Conservation (phyloP, 2,113 vertebrate genomes). For the Pterophyllum scalare region DNA sequence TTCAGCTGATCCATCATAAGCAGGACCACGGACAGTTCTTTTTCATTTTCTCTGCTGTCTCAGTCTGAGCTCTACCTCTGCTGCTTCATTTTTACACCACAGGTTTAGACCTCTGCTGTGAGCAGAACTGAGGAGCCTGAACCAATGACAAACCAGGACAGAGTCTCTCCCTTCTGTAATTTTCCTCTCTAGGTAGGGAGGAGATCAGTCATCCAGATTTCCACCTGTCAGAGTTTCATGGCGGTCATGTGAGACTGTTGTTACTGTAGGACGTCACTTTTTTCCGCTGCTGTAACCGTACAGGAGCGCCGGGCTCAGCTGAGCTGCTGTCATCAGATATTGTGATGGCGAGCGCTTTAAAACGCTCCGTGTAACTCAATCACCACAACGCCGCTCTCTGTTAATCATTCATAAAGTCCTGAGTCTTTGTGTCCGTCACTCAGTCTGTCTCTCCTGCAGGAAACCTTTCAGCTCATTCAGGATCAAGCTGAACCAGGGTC, state of each 20-base stretch:
- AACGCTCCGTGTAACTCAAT: slow-evolving; percentile 76
- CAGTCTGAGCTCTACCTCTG: neutral
- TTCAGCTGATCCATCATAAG: neutral
- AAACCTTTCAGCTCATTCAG: neutral
- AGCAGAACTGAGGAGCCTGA: too few species aligned
- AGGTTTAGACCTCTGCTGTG: too few species aligned
- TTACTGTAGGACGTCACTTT: slow-evolving; percentile 39
- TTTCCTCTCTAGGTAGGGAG: neutral
- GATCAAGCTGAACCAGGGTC: neutral
- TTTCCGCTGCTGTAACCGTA: slow-evolving; percentile 47
- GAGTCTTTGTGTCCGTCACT: slow-evolving; percentile 25
- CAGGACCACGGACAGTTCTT: neutral
- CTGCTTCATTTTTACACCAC: neutral
- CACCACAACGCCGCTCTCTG: slow-evolving; percentile 52
- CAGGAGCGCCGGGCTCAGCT: neutral
- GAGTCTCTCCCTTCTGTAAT: neutral
- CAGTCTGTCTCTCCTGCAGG: neutral
- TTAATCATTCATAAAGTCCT: slow-evolving; percentile 77
- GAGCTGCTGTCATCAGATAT: slow-evolving; percentile 70
- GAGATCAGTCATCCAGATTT: neutral
- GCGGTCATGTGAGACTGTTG: slow-evolving; percentile 26
- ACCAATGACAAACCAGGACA: too few species aligned
- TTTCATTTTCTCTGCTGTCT: too few species aligned
- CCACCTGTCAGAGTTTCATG: neutral
- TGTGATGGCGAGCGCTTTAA: slow-evolving; percentile 46